phyloP scores from a whole-genome alignment of 1,140 invertebrate genomes.

The Thaumetopoea pityocampa region DNA sequence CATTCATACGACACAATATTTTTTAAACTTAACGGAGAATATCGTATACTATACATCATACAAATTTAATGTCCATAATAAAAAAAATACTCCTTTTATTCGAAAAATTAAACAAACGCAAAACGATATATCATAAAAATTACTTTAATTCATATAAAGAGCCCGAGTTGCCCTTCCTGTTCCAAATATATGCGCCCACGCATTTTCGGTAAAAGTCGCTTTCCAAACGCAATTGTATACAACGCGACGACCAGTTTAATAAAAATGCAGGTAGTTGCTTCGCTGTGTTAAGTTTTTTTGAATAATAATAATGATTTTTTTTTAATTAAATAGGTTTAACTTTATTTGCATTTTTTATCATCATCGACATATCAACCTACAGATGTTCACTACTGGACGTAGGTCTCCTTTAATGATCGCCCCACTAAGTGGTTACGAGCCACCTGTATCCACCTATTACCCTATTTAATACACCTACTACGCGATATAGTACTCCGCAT shows the following conservation, averaged over 20 bases:
- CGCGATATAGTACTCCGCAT: too few relatives aligned
- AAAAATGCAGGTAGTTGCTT: constrained; percentile 26
- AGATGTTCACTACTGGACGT: too few relatives aligned
- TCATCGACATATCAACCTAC: too few relatives aligned
- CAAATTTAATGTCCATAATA: constrained; percentile 5
- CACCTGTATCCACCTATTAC: too few relatives aligned
- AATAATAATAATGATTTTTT: not conserved
- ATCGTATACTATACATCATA: constrained; percentile 4
- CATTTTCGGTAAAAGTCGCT: constrained; percentile 54
- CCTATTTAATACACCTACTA: too few relatives aligned
- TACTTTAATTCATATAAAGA: constrained; percentile 34
- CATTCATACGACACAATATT: not conserved
- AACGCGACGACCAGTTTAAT: constrained; percentile 51
- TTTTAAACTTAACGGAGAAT: not conserved
- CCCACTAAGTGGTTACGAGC: too few relatives aligned
- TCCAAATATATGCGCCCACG: constrained; percentile 53
- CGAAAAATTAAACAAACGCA: constrained; percentile 20
- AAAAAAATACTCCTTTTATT: constrained; percentile 9
- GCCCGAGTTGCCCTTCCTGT: constrained; percentile 38
- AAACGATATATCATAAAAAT: constrained; percentile 44
- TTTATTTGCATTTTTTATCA: too few relatives aligned
- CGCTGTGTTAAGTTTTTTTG: not conserved
- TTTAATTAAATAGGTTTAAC: too few relatives aligned
- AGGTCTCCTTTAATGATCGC: too few relatives aligned
- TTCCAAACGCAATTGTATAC: constrained; percentile 56